Conservation (phyloP, 1,140 invertebrate genomes). For the Meloidogyne hapla region DNA sequence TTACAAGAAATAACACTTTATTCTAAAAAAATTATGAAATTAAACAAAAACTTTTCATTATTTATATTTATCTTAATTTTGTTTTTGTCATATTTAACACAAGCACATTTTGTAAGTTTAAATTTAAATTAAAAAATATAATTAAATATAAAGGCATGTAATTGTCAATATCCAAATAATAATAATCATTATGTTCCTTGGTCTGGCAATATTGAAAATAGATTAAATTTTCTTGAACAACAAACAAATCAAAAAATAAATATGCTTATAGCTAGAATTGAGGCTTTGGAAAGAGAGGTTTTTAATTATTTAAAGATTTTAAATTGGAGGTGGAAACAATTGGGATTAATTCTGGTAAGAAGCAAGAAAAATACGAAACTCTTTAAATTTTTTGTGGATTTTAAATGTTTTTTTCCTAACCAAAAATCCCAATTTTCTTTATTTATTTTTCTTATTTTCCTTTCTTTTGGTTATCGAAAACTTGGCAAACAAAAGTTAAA, state of each 20-base stretch:
- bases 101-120: conserved; percentile 3
- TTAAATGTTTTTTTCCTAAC: too few relatives aligned
- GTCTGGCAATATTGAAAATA: background rate
- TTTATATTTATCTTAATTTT: background rate
- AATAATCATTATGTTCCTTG: background rate
- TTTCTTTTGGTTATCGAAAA: too few relatives aligned
- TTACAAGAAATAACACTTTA: too few relatives aligned
- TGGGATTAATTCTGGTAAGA: too few relatives aligned
- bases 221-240: background rate
- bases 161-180: background rate
- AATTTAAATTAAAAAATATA: background rate
- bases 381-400: too few relatives aligned
- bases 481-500: background rate
- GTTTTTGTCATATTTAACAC: background rate
- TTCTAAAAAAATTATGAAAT: too few relatives aligned
- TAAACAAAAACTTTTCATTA: background rate
- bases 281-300: background rate
- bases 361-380: too few relatives aligned
- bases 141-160: background rate
- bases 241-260: background rate
- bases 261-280: background rate
- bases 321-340: too few relatives aligned
- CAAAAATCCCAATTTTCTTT: too few relatives aligned
- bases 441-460: too few relatives aligned
- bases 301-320: too few relatives aligned